Evolutionary conservation across 2,797 vertebrate species (phyloP), one percentile per base, ranked within the genome.

Genomic region (Masticophis lateralis): DNA sequence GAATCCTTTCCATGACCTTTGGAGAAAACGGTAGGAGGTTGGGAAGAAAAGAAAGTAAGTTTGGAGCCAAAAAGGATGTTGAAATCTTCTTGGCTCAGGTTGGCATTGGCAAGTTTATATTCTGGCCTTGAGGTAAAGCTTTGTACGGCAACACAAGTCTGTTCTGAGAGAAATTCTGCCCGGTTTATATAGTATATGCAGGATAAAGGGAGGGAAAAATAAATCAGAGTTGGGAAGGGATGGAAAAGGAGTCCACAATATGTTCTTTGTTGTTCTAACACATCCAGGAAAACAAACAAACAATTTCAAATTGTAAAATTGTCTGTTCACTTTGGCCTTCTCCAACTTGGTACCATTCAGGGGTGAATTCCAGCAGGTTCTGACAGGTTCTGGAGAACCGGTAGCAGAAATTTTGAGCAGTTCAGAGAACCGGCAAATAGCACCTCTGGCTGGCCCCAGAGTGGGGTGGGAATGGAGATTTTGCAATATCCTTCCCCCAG

Each of bases 1-100:
- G 95, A 96, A 96, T 97, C 96, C 92, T 95, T 96, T 95, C 95
- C 11, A 20, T 12, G 59, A 89, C 11, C 22, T 63, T 89, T 88
- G 87, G 9, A 55, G 16, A 2, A 37, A 56, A 57, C 9, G 3
- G n/a, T 12, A 88, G 53, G 87, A 25, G 25, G 1, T 12, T 22
- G 63, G 59, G 43, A 27, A 56, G 89, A 22, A 37, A 57, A 25
- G 37, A 91, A 43, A 83, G 69, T 90, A 79, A 59, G 37, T 79
- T 47, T 47, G 74, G 43, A 83, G 74, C 74, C 74, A 83, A 25
- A 37, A 47, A 83, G 9, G 22, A 47, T 83, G 37, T 43, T 11
- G 22, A 83, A 47, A 25, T 47, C 28, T n/a, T 66, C 63, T 66
- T 66, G 63, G 63, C 63, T n/a, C 10, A 11, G 37, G 20, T 83